Evolutionary conservation across 1,140 invertebrate species (phyloP), one percentile per base, ranked within the genome.

Genomic region (Probaryconus sp.): DNA sequence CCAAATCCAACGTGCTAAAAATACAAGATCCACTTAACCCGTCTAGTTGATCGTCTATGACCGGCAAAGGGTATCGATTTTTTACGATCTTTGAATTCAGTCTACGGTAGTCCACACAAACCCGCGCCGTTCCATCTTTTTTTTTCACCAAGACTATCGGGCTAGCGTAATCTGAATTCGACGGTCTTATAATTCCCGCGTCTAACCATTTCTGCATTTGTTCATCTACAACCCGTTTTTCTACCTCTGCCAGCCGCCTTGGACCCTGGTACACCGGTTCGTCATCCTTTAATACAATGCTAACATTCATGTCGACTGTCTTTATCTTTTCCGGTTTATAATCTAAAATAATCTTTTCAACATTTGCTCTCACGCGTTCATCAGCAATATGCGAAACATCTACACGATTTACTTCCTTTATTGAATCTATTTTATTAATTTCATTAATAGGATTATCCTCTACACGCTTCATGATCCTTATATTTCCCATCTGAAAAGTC

Each of bases 161-260:
- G 35, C 53, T 58, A 11, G 38, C 40, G 10, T 58, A 58, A 16
- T 58, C 38, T n/a, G 53, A 58, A 35, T 24, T 45, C 11, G 38
- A n/a, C n/a, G n/a, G n/a, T n/a, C n/a, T n/a, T 45, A 58, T 58
- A 14, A 58, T 58, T 2, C 40, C 53, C 13, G 11, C 20, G 5
- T 60, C 40, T 18, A 60, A 42, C 42, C 55, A 60, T 18, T 47
- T 9, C 11, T 60, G 1, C 13, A 60, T 60, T 28, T 37, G 42
- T 13, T 10, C 18, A 38, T 60, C 14, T 6, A 60, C 42, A 33
- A 3, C 38, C 3, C 20, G 3, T 38, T 37, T 60, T 38, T 37
- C 17, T 11, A 30, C 4, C 17, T 35, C 5, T 17, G 55, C 30
- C 20, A 48, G 13, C 13, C 55, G 5, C 7, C 55, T 14, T 9